Base-by-base conservation (phyloP, 2,113 vertebrate species). In the Gallinago paraguaiae region DNA sequence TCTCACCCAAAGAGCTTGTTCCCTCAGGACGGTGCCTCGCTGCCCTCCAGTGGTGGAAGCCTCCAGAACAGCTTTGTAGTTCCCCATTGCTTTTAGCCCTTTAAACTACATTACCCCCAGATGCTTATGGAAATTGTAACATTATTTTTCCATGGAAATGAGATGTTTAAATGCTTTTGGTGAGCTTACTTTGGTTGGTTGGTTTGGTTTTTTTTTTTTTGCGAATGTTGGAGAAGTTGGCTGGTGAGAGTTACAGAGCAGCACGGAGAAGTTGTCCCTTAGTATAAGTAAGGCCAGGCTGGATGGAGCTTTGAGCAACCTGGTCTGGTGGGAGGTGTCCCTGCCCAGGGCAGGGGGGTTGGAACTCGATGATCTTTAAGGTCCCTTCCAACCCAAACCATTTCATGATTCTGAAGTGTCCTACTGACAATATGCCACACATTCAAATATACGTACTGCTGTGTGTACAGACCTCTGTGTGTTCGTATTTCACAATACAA, bases 41-140 rank as follows among this genome's bases (percentile, higher is more conserved):
- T 95, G 96, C 94, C 96, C 95, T 93, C 96, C 93, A 65, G 95
- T 23, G 94, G 95, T 45, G 30, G 75, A 15, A 87, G 57, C 82
- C n/a, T 48, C 86, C 57, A 10, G 51, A 33, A 28, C 61, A 53
- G 16, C 30, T 39, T 37, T 22, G 2, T 15, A 0, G 63, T 50
- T 68, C 9, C 74, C 41, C 6, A 1, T 39, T 46, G 24, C 25
- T 88, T 80, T 59, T 7, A 82, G 23, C 11, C 46, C 41, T n/a
- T 54, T 28, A 18, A 46, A 43, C 50, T 6, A 5, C 1, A 7
- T 20, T 1, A 59, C 13, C 17, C 4, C 2, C 64, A 18, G 37
- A 35, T 3, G 19, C 20, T 60, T 2, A 15, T 0, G 12, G 69
- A 18, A 43, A 57, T 23, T 11, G 0, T 13, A 63, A 27, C 23